These are phyloP conservation scores for Pseudorhiza aurosa DNA, from an alignment of 30 jellyfish, hydroid and myxozoan species.

Conservation along the genomic window DNA sequence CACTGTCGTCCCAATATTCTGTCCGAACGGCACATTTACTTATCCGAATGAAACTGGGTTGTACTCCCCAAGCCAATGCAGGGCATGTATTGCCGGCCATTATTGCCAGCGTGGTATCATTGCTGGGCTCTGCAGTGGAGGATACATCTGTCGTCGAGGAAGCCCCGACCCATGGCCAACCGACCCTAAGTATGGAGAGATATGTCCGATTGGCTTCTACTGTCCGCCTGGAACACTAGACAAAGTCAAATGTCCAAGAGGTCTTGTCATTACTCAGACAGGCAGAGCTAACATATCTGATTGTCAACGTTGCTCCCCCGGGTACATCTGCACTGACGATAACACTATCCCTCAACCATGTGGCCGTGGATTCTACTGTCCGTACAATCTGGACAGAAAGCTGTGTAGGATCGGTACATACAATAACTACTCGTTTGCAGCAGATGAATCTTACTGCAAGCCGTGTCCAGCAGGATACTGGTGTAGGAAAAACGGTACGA, in stretches of 20 bases:
- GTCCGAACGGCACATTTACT: conserved; percentile 97
- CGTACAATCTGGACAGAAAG: conserved; percentile 77
- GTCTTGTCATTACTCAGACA: conserved; percentile 76
- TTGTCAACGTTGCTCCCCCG: conserved; percentile 96
- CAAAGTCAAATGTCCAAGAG: conserved; percentile 91
- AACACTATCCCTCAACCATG: conserved; percentile 92
- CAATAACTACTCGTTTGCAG: conserved; percentile 59
- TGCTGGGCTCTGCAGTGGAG: conserved; percentile 80
- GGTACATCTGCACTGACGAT: conserved; percentile 80
- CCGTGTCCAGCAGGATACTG: conserved; percentile 93
- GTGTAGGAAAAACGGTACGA: conserved; percentile 72
- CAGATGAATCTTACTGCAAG: conserved; percentile 75
- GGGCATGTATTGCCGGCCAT: conserved; percentile 84
- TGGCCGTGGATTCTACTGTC: conserved; percentile 90
- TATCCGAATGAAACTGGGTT: conserved; percentile 76
- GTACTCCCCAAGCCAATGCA: conserved; percentile 71
- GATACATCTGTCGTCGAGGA: conserved; percentile 69
- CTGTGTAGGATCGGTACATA: conserved; percentile 95
- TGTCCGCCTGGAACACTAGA: conserved; percentile 94
- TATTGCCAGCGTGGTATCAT: conserved; percentile 83
- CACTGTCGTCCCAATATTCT: conserved; percentile 71
- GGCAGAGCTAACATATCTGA: conserved; percentile 68
- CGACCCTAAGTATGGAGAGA: conserved; percentile 57
- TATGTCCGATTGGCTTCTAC: conserved; percentile 88
- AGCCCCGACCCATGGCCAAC: conserved; percentile 81